These are phyloP conservation scores for Poeciliopsis occidentalis DNA, from an alignment of 2,113 vertebrate genomes.

Conservation along the genomic window DNA sequence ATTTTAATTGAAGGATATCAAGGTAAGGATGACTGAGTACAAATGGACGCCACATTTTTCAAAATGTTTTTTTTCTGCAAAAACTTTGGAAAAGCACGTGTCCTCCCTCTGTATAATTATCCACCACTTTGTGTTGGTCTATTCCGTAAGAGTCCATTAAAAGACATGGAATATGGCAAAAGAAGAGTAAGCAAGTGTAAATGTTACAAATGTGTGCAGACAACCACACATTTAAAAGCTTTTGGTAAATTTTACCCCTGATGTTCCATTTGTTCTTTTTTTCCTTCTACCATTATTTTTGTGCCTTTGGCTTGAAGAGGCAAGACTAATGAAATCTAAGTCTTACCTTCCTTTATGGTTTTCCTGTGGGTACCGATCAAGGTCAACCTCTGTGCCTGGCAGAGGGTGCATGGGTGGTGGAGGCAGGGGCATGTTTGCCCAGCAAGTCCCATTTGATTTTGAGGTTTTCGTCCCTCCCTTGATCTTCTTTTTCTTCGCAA, in stretches of 20 bases:
- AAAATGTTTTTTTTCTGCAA: too few relatives aligned
- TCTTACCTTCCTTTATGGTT: constrained; percentile 88
- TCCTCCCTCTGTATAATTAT: not conserved
- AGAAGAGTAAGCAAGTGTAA: not conserved
- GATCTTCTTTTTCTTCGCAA: constrained; percentile 95
- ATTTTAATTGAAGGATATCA: too few relatives aligned
- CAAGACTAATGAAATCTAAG: constrained; percentile 55
- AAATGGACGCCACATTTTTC: too few relatives aligned
- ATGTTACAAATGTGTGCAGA: not conserved
- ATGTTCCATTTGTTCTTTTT: constrained; percentile 34
- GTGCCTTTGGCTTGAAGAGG: constrained; percentile 17
- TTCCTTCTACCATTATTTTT: constrained; percentile 26
- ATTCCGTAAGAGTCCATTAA: not conserved
- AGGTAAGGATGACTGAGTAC: too few relatives aligned
- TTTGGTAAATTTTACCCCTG: constrained; percentile 28
- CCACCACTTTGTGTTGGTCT: not conserved
- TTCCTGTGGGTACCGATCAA: constrained; percentile 90
- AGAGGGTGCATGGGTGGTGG: constrained; percentile 94
- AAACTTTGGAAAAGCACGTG: too few relatives aligned
- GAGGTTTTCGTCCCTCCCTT: constrained; percentile 89
- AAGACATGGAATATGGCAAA: not conserved
- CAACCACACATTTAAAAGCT: constrained; percentile 1
- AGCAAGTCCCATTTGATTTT: constrained; percentile 92
- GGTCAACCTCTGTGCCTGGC: constrained; percentile 93
- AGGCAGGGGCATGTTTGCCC: constrained; percentile 93